Evolutionary conservation across 2,888 invertebrate species (phyloP), one percentile per base, ranked within the genome.

Genomic region (Spisula subtruncata): DNA sequence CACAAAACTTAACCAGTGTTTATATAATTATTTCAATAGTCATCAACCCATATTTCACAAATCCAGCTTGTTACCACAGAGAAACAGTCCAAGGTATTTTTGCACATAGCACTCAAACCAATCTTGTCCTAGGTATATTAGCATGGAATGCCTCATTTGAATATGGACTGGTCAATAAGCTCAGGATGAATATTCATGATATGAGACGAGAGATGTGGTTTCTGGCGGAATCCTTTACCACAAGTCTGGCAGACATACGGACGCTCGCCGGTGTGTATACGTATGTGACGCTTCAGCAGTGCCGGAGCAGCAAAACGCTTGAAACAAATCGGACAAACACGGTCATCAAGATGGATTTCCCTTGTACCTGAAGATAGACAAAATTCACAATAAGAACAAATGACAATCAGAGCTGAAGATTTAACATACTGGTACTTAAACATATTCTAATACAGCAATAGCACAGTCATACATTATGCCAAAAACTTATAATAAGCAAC

Each of bases 221-320:
- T 66, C 60, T 66, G 60, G 5, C 60, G 60, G 25, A 66, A 66
- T 66, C 60, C 60, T 66, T 66, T 66, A 2, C 60, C 35, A 41
- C 83, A 83, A 35, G 29, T 60, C 60, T 83, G 60, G 41, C 83
- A 83, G 41, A 60, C 35, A 16, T 35, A 83, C 14, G 83, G 83
- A 60, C 60, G 56, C 14, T 83, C 83, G n/a, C 83, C 83, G 2
- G 83, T 83, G 35, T 83, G 83, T 18, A 83, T 20, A 12, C 56
- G 60, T 35, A 83, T 48, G n/a, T 83, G 83, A 35, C 83, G 32
- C n/a, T 83, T 56, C 20, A 83, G 60, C 41, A 56, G 60, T 6
- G 83, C 56, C 0, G 56, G 83, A 20, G 35, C 56, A 35, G 41
- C 12, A n/a, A 83, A 83, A 20, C 56, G 54, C 41, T 83, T 83